Evolutionary conservation across 1,140 invertebrate species (phyloP), one percentile per base, ranked within the genome.

Genomic region (Rhagoletis zephyria): DNA sequence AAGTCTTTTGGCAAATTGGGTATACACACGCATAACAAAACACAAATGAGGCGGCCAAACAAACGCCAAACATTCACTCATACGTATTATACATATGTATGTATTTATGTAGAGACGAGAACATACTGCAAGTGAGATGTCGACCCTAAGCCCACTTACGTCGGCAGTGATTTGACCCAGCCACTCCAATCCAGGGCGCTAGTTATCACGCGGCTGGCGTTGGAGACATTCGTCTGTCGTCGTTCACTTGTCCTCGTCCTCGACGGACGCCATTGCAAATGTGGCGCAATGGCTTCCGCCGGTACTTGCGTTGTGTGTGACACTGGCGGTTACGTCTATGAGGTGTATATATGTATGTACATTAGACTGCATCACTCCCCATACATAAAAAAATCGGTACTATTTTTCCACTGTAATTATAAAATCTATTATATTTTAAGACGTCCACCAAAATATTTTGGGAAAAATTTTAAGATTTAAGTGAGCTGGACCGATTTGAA

Each of bases 181-280:
- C n/a, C 40, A 74, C 0, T 30, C 64, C 12, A 0, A 7, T 19
- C 42, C 74, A 5, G 16, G 30, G 9, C 9, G 19, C 48, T 14
- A 56, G 42, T 81, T 81, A 81, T 81, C 74, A 81, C 74, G 74
- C 74, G 45, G 74, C 19, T 81, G 74, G 74, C 4, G 74, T 56
- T 19, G 48, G 74, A 81, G 74, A 81, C 74, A 16, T 48, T 56
- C 45, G 48, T 81, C 74, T 81, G 74, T 6, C 74, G 48, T n/a
- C 74, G 30, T 30, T 81, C n/a, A 19, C 74, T 19, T 81, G n/a
- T 12, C 9, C 6, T 48, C 6, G 14, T 81, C 5, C 48, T 19
- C 48, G 48, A 81, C 74, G 74, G 48, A 81, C 74, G 74, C 74
- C 74, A 81, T 48, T 42, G 56, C 19, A 81, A 81, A 81, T 56